A percentile compares a stretch with the other conserved stretches of the same genome.
phyloP scores from a whole-genome alignment of 2,113 vertebrate species.

The Salvelinus sp. region DNA sequence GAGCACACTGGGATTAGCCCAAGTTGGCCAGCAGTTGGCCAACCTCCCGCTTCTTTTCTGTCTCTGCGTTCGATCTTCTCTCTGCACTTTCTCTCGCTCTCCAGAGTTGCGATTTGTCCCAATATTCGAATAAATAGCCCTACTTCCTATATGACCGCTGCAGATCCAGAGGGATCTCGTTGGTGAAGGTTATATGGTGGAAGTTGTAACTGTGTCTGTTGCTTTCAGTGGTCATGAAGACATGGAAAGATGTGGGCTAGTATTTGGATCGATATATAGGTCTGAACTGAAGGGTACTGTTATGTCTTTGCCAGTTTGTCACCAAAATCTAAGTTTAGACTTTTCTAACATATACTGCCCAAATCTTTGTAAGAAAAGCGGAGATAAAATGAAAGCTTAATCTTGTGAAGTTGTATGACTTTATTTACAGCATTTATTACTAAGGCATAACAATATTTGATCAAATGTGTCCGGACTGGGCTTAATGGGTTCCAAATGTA shows the following conservation, averaged over 20 bases:
- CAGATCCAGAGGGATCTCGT: not conserved
- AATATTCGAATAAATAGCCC: conserved; percentile 53
- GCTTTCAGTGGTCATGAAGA: not conserved
- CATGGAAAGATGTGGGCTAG: not conserved
- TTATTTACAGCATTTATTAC: too few relatives aligned
- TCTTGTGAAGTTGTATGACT: too few relatives aligned
- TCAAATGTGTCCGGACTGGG: too few relatives aligned
- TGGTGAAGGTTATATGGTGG: not conserved
- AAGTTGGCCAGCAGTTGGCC: conserved; percentile 55
- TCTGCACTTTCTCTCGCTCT: conserved; percentile 13
- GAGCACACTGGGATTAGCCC: conserved; percentile 58
- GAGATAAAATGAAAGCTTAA: too few relatives aligned
- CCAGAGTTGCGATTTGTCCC: conserved; percentile 38
- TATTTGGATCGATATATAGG: not conserved
- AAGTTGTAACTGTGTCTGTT: not conserved
- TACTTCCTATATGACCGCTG: not conserved
- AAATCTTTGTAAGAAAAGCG: too few relatives aligned
- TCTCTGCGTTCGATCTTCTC: not conserved
- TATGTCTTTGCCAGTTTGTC: too few relatives aligned
- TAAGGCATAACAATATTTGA: too few relatives aligned
- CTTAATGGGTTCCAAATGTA: too few relatives aligned
- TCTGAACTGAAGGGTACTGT: not conserved
- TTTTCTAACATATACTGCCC: too few relatives aligned
- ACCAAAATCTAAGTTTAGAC: too few relatives aligned
- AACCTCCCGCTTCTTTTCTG: conserved; percentile 10